Conservation (phyloP, 2,113 vertebrate genomes). For the Seriola rivoliana region DNA sequence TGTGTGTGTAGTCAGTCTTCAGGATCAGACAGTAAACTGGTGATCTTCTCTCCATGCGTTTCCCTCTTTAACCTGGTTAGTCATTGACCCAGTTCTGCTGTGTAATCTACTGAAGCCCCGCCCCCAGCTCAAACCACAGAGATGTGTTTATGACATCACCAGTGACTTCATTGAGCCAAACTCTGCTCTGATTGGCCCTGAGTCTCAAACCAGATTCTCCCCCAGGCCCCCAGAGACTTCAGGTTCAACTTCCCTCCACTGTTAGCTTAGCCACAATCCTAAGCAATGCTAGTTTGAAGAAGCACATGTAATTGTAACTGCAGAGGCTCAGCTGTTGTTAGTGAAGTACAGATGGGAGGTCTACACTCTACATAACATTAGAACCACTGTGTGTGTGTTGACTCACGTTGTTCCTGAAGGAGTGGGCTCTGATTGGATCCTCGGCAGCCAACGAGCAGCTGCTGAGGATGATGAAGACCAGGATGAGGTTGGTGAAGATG, state of each 20-base stretch:
- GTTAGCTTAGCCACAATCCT: conserved; percentile 27
- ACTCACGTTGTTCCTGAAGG: conserved; percentile 93
- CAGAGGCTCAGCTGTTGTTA: background rate
- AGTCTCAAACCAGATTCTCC: background rate
- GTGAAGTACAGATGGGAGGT: no score
- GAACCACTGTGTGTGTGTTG: no score
- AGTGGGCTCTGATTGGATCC: conserved; percentile 94
- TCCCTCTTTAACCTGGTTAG: conserved; percentile 69
- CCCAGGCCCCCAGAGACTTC: no score
- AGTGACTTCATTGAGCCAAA: background rate
- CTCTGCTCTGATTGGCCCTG: conserved; percentile 1
- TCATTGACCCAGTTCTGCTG: conserved; percentile 72
- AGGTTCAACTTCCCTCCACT: background rate
- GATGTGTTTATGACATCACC: conserved; percentile 6
- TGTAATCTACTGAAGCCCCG: conserved; percentile 62
- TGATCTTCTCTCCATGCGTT: conserved; percentile 56
- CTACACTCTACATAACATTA: no score
- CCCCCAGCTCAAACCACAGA: conserved; percentile 31
- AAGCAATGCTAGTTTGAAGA: background rate
- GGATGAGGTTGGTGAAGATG: conserved; percentile 96
- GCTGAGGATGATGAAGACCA: conserved; percentile 97
- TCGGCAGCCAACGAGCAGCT: conserved; percentile 95
- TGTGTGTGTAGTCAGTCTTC: conserved; percentile 8
- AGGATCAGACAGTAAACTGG: conserved; percentile 50
- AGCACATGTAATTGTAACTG: background rate